A percentile compares a stretch with the other conserved stretches of the same genome.
These are phyloP conservation scores for Tamandua tetradactyla DNA, from an alignment of 2,797 vertebrate genomes.

Conservation along the genomic window DNA sequence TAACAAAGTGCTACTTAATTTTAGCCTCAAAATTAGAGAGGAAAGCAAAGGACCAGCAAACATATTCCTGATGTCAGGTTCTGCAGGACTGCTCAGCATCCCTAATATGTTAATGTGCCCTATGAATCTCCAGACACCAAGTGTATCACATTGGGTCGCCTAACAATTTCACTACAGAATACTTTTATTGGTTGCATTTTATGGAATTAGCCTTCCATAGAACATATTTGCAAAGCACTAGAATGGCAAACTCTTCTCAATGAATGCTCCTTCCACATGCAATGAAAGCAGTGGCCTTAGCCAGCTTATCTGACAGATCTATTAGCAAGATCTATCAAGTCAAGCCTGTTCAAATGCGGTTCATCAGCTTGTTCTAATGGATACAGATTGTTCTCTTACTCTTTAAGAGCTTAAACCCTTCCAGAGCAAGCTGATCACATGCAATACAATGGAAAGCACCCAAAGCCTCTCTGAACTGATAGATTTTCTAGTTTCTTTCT, in stretches of 20 bases:
- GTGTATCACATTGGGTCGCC: background rate
- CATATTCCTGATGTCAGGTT: background rate
- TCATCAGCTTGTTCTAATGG: conserved; percentile 53
- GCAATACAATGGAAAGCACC: background rate
- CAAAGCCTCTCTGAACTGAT: background rate
- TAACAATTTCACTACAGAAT: background rate
- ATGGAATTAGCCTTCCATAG: background rate
- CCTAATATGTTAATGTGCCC: background rate
- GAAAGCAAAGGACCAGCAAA: background rate
- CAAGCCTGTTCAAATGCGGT: background rate
- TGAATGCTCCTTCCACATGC: background rate
- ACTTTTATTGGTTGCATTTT: background rate
- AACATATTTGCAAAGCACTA: background rate
- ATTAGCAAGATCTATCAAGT: background rate
- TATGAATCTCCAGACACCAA: background rate
- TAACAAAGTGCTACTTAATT: background rate
- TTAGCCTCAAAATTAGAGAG: background rate
- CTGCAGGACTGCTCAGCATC: background rate
- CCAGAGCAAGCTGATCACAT: background rate
- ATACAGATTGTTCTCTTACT: background rate
- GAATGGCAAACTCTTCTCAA: background rate
- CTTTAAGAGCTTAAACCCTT: conserved; percentile 12
- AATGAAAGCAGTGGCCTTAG: background rate
- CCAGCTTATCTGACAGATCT: background rate
- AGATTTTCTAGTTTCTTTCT: conserved; percentile 15